Conservation (phyloP, 2,888 invertebrate species). For the Acrobasis suavella region DNA sequence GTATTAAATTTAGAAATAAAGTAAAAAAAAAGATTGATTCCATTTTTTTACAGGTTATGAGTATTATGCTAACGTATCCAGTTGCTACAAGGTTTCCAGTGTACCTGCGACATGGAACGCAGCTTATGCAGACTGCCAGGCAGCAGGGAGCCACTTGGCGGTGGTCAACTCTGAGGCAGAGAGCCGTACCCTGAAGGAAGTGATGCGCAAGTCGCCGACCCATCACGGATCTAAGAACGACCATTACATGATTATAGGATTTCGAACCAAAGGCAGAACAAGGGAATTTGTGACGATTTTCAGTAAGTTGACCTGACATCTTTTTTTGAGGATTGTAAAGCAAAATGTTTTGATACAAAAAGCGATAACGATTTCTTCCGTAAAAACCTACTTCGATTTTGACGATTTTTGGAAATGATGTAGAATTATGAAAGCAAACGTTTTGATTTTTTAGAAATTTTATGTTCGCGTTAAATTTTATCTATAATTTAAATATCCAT, state of each 20-base stretch:
- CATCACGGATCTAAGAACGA: conserved; percentile 25
- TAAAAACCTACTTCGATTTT: no score
- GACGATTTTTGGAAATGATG: no score
- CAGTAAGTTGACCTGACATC: conserved; percentile 45
- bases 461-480: no score
- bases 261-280: conserved; percentile 46
- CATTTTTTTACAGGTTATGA: conserved; percentile 45
- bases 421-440: no score
- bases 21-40: no score
- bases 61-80: conserved; percentile 44
- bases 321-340: no score
- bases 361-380: no score
- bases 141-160: conserved; percentile 53
- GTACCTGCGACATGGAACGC: conserved; percentile 52
- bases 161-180: conserved; percentile 58
- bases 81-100: conserved; percentile 58
- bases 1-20: no score
- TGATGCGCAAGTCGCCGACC: conserved; percentile 34
- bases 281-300: conserved; percentile 57
- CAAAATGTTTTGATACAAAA: conserved; percentile 21
- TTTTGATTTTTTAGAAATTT: no score
- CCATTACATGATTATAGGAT: conserved; percentile 57
- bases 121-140: conserved; percentile 54
- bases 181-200: conserved; percentile 39
- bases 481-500: no score